Evolutionary conservation across 2,888 invertebrate species (phyloP).

Genomic region (Minunthozetes semirufus): DNA sequence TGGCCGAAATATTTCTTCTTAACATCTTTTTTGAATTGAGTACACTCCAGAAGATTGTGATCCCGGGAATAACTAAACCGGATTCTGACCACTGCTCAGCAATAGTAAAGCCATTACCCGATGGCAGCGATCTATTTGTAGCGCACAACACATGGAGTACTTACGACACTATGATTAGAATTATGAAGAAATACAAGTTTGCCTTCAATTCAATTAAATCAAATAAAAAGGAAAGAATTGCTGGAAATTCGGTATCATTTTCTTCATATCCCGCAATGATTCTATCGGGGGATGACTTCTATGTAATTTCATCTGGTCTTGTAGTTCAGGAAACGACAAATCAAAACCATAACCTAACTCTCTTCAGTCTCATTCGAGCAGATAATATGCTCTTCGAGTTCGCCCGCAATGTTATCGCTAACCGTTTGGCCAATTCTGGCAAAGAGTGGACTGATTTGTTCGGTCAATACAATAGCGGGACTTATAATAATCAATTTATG

Average conservation of each 20-base stretch:
- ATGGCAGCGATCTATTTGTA: slow-evolving; percentile 58
- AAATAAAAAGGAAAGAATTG: not conserved
- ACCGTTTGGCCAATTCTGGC: slow-evolving; percentile 47
- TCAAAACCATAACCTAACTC: not conserved
- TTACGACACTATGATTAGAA: slow-evolving; percentile 71
- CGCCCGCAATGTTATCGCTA: slow-evolving; percentile 47
- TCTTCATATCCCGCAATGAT: slow-evolving; percentile 47
- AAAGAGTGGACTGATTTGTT: slow-evolving; percentile 46
- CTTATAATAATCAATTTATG: slow-evolving; percentile 50
- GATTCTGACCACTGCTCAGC: slow-evolving; percentile 55
- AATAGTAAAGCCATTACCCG: slow-evolving; percentile 59
- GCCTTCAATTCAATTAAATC: slow-evolving; percentile 46
- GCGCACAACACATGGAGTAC: slow-evolving; percentile 75
- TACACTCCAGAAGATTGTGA: not conserved
- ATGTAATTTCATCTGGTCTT: slow-evolving; percentile 44
- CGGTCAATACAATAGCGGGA: slow-evolving; percentile 47
- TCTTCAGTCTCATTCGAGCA: not conserved
- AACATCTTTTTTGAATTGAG: not conserved
- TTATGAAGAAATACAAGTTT: slow-evolving; percentile 75
- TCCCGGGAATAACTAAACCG: slow-evolving; percentile 47
- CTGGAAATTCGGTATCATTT: slow-evolving; percentile 45
- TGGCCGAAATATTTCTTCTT: not conserved
- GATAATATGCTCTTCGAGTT: slow-evolving; percentile 46
- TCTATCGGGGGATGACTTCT: slow-evolving; percentile 47
- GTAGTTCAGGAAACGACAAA: slow-evolving; percentile 34